These are phyloP conservation scores for Apodemus agrarius DNA, from an alignment of 2,797 vertebrate species.

Conservation along the genomic window DNA sequence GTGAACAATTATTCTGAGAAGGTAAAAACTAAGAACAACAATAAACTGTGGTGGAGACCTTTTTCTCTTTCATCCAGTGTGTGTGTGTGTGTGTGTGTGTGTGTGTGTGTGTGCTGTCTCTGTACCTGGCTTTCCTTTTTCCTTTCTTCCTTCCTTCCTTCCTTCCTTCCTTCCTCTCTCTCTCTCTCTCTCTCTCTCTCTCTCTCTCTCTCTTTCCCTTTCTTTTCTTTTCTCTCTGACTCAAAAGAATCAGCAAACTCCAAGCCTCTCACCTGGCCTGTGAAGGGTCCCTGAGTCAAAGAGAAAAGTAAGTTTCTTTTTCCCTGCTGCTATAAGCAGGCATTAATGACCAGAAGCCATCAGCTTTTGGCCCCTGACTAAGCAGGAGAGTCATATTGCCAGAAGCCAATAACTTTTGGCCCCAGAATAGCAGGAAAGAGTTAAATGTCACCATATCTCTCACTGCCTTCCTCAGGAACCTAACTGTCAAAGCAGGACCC, in stretches of 20 bases:
- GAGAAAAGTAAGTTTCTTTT: neutral
- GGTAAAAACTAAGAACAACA: neutral
- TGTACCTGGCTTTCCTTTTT: no score
- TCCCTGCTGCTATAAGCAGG: neutral
- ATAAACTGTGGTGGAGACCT: no score
- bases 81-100: no score
- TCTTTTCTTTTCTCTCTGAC: neutral
- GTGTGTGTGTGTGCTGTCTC: no score
- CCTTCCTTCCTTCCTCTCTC: no score
- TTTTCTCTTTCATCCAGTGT: no score
- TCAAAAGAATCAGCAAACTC: neutral
- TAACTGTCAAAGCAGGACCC: neutral
- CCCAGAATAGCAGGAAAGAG: neutral
- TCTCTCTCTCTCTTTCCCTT: no score
- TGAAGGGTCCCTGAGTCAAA: neutral
- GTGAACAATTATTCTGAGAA: neutral
- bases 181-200: no score
- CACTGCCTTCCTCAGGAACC: neutral
- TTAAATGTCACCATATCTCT: neutral
- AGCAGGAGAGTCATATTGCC: no score
- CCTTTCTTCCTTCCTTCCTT: no score
- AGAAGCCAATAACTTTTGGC: neutral
- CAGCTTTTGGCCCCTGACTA: neutral
- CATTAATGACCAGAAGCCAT: neutral
- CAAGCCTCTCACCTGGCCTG: neutral